A percentile compares a stretch with the other conserved stretches of the same genome.
These are phyloP conservation scores for Caranx ignobilis DNA, from an alignment of 2,113 vertebrate genomes.

Conservation along the genomic window DNA sequence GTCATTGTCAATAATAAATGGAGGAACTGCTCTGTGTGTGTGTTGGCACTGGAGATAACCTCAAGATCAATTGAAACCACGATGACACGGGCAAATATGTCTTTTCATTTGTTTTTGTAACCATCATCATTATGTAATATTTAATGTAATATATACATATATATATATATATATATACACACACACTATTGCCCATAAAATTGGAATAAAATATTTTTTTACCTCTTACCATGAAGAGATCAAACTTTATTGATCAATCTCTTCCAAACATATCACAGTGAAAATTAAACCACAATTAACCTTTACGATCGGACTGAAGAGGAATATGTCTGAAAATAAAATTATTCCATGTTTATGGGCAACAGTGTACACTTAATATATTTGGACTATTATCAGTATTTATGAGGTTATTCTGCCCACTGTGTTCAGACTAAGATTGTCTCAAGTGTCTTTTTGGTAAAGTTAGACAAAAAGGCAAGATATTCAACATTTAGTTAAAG, in stretches of 20 bases:
- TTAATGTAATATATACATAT: too few relatives aligned
- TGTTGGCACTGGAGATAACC: conserved; percentile 6
- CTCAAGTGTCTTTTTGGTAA: conserved; percentile 12
- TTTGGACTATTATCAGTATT: conserved; percentile 13
- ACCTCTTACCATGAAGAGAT: too few relatives aligned
- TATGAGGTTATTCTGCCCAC: neutral
- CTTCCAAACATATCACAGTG: too few relatives aligned
- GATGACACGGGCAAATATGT: neutral
- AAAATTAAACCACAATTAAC: too few relatives aligned
- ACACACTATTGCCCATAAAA: too few relatives aligned
- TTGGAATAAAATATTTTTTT: too few relatives aligned
- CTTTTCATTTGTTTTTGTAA: conserved; percentile 20
- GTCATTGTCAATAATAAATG: neutral
- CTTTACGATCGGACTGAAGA: too few relatives aligned
- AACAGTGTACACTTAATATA: conserved; percentile 1
- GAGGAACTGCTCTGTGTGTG: neutral
- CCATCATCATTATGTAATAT: neutral
- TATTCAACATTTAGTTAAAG: conserved; percentile 18
- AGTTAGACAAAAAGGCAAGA: neutral
- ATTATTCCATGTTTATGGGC: too few relatives aligned
- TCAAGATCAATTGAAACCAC: conserved; percentile 14
- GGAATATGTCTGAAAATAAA: too few relatives aligned
- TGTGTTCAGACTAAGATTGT: neutral
- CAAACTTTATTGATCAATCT: too few relatives aligned
- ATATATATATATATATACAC: too few relatives aligned